A percentile compares a stretch with the other conserved stretches of the same genome.
Evolutionary conservation across 2,888 invertebrate genomes (phyloP).

Genomic region (Meteorus cinctellus): DNA sequence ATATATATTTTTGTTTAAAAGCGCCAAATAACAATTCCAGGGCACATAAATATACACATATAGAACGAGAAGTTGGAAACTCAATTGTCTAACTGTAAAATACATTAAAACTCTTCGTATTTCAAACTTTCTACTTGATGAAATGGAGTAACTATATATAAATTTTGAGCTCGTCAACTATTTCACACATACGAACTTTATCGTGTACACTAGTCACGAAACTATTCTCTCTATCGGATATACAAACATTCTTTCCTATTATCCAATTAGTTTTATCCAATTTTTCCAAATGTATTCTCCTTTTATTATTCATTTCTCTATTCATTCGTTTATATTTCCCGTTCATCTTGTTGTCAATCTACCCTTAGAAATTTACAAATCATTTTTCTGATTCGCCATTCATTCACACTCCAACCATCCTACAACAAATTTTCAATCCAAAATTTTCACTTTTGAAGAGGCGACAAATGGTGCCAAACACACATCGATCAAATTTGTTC

Average conservation of each 20-base stretch:
- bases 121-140: constrained; percentile 22
- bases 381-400: constrained; percentile 18
- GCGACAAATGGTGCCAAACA: constrained; percentile 40
- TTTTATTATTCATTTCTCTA: not conserved
- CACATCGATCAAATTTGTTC: constrained; percentile 42
- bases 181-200: not conserved
- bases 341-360: not conserved
- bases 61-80: constrained; percentile 33
- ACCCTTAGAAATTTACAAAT: not conserved
- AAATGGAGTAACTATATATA: not conserved
- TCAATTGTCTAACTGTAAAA: constrained; percentile 38
- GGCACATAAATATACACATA: constrained; percentile 11
- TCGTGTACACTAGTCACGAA: not conserved
- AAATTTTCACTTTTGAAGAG: constrained; percentile 32
- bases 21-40: not conserved
- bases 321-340: not conserved
- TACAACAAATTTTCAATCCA: constrained; percentile 27
- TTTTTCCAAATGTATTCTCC: not conserved
- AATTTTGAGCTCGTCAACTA: not conserved
- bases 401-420: constrained; percentile 14
- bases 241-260: not conserved
- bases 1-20: constrained; percentile 30
- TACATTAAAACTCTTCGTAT: constrained; percentile 31
- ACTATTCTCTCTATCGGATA: not conserved
- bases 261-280: not conserved